Conservation (phyloP, 2,888 invertebrate species). For the Clepsis dumicolana region DNA sequence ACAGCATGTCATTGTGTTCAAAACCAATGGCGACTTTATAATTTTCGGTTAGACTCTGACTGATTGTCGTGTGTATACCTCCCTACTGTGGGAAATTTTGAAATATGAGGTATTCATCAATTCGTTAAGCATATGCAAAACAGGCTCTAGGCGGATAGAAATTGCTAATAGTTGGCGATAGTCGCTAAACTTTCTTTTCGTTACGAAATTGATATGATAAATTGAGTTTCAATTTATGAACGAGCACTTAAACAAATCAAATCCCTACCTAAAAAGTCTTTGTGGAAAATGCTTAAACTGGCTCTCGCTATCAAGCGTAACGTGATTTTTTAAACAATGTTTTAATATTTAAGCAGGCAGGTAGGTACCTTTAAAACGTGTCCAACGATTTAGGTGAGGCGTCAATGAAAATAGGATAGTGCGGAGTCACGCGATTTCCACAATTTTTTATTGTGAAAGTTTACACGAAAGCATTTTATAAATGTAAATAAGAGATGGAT, state of each 20-base stretch:
- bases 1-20: constrained; percentile 34
- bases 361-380: neutral
- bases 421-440: constrained; percentile 59
- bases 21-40: constrained; percentile 38
- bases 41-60: constrained; percentile 29
- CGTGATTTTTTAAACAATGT: neutral
- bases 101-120: neutral
- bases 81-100: neutral
- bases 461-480: constrained; percentile 48
- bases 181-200: too few relatives aligned
- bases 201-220: too few relatives aligned
- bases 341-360: neutral
- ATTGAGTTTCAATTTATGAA: too few relatives aligned
- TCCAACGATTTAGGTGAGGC: constrained; percentile 37
- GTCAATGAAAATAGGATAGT: constrained; percentile 54
- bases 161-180: too few relatives aligned
- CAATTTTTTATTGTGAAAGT: constrained; percentile 57
- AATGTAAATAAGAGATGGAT: constrained; percentile 16
- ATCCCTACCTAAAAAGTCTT: too few relatives aligned
- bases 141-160: neutral
- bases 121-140: neutral
- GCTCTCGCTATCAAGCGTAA: neutral
- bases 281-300: neutral
- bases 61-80: constrained; percentile 14
- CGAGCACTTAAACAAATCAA: too few relatives aligned